phyloP scores from a whole-genome alignment of 30 jellyfish, hydroid and myxozoan genomes.

The Hydractinia echinata region DNA sequence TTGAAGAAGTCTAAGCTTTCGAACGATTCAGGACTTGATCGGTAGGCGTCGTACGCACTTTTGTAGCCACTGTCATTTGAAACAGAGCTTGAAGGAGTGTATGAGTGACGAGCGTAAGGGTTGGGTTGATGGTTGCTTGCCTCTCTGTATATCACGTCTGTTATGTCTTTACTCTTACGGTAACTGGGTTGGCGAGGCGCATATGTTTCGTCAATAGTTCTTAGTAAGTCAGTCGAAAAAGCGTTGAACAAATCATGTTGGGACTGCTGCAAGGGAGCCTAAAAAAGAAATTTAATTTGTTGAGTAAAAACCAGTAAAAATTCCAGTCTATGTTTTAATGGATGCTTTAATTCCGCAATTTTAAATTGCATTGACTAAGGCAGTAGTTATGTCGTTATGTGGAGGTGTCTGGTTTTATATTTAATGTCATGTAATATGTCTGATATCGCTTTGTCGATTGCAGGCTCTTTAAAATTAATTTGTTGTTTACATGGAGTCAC shows the following conservation, averaged over 20 bases:
- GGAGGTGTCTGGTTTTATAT: too few species aligned
- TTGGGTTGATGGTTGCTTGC: too few species aligned
- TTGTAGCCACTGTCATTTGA: not conserved
- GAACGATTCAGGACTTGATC: conserved; percentile 35
- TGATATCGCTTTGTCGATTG: too few species aligned
- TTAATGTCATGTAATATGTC: too few species aligned
- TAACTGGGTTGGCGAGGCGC: conserved; percentile 11
- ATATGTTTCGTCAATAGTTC: conserved; percentile 42
- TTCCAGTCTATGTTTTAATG: too few species aligned
- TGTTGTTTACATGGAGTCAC: too few species aligned
- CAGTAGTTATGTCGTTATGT: too few species aligned
- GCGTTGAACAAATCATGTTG: conserved; percentile 42
- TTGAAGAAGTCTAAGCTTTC: conserved; percentile 39
- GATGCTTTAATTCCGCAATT: too few species aligned
- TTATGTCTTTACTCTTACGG: not conserved
- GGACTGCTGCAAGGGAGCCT: not conserved
- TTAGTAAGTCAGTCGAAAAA: conserved; percentile 53
- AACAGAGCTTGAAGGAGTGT: not conserved
- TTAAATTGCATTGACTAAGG: too few species aligned
- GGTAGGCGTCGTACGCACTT: conserved; percentile 28
- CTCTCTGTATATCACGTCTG: not conserved
- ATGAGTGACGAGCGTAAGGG: not conserved
- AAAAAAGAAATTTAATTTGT: too few species aligned
- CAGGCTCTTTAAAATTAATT: too few species aligned
- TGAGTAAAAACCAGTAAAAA: too few species aligned